Base-by-base conservation (phyloP, 1,140 invertebrate genomes). In the Sitobion miscanthi region DNA sequence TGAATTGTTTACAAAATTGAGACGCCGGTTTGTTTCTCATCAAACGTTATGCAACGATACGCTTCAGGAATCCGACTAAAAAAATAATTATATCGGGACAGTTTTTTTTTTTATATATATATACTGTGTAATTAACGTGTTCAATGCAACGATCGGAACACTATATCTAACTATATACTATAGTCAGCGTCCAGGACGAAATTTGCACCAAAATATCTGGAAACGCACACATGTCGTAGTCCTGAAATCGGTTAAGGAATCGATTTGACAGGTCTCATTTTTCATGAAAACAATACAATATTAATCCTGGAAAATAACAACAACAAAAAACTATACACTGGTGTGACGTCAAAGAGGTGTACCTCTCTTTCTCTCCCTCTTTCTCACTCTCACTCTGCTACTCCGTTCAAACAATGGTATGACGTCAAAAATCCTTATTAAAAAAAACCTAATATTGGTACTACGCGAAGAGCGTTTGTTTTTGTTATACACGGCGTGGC, bases 11-110 rank as follows among this genome's bases (percentile, higher is more conserved):
- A 92, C 91, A 54, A 83, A 54, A 85, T 82, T 91, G 62, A 92
- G 91, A 92, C 47, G 47, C 47, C 77, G 35, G 91, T 82, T 92
- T 92, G 91, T 82, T 92, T 92, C 91, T 92, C 91, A 85, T 92
- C 69, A 85, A 85, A 85, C 77, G 91, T 92, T 92, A 92, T 92
- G 91, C 91, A 92, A 92, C 91, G 91, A 92, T 92, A 85, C 91
- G 91, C 91, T 42, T 92, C 91, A 38, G 35, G 47, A 49, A 92
- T 54, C n/a, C 30, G 47, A 77, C 25, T 82, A 91, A 23, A 91
- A 82, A 42, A 91, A 92, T 92, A 52, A 92, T 92, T 92, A 83
- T n/a, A 85, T 92, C 21, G n/a, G 91, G 77, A 92, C 82, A 54
- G 47, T 92, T 85, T 92, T 49, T 91, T 47, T 45, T 77, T n/a